Evolutionary conservation across 2,797 vertebrate genomes (phyloP).

Genomic region (Tangara arthus): DNA sequence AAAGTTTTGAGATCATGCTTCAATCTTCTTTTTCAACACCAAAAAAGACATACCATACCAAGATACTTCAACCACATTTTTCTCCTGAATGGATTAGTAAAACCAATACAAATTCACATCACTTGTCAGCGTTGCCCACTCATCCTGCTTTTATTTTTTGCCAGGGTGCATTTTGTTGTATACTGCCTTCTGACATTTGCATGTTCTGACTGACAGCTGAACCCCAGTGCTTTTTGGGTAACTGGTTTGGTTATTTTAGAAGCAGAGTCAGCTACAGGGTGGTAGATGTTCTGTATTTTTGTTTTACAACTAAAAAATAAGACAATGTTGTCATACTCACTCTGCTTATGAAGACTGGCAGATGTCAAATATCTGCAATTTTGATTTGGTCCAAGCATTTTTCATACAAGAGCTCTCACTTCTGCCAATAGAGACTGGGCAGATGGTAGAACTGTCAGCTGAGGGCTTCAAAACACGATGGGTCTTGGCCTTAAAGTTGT

Average conservation of each 20-base stretch:
- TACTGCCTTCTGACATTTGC: not conserved
- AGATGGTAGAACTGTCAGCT: constrained; percentile 58
- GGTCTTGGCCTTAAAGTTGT: constrained; percentile 52
- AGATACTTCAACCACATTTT: not conserved
- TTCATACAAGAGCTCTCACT: constrained; percentile 28
- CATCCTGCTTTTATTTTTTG: not conserved
- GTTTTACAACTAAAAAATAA: constrained; percentile 16
- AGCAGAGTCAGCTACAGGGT: not conserved
- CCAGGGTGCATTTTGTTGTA: not conserved
- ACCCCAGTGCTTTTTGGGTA: not conserved
- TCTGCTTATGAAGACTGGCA: constrained; percentile 22
- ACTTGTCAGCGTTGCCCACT: not conserved
- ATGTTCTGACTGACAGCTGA: constrained; percentile 26
- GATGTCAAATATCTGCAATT: constrained; percentile 10
- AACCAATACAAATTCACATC: not conserved
- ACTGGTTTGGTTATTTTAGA: constrained; percentile 9
- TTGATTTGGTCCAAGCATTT: constrained; percentile 42
- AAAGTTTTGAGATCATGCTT: not conserved
- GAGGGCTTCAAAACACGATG: constrained; percentile 39
- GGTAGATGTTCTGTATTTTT: not conserved
- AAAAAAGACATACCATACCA: not conserved
- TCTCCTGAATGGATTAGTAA: constrained; percentile 26
- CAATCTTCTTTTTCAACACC: not conserved
- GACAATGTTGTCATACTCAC: not conserved
- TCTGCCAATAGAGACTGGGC: constrained; percentile 41